phyloP scores from a whole-genome alignment of 2,888 invertebrate genomes.

The Pinctada fucata region DNA sequence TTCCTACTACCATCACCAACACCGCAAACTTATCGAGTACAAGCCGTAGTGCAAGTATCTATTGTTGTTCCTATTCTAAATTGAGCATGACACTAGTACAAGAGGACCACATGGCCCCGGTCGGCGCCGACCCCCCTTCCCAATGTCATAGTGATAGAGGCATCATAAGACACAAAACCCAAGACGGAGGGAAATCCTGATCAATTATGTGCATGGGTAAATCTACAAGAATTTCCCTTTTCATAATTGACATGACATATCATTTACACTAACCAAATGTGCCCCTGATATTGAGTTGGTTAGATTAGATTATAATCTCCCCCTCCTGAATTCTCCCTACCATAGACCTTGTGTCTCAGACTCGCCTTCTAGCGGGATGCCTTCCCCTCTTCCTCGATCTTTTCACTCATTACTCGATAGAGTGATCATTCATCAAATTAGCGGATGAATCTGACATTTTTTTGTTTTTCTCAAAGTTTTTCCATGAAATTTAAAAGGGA shows the following conservation, averaged over 20 bases:
- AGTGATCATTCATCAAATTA: conserved; percentile 1
- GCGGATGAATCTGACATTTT: not conserved
- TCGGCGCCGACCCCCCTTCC: too few species aligned
- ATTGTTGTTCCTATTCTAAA: too few species aligned
- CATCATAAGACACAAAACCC: too few species aligned
- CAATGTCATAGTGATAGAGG: too few species aligned
- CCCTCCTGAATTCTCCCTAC: not conserved
- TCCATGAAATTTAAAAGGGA: too few species aligned
- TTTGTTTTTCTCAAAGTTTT: not conserved
- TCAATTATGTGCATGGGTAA: not conserved
- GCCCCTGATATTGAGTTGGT: not conserved
- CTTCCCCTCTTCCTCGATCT: not conserved
- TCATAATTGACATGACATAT: conserved; percentile 4
- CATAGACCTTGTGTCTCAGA: not conserved
- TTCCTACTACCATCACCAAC: too few species aligned
- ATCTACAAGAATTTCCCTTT: not conserved
- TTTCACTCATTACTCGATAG: not conserved
- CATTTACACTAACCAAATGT: conserved; percentile 3
- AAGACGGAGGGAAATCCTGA: not conserved
- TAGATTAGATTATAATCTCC: not conserved
- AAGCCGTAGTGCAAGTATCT: too few species aligned
- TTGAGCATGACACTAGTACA: too few species aligned
- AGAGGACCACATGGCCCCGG: too few species aligned
- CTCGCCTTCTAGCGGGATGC: not conserved
- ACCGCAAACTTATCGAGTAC: too few species aligned